Evolutionary conservation across 2,888 invertebrate species (phyloP), one percentile per base, ranked within the genome.

Genomic region (Archips xylosteana): DNA sequence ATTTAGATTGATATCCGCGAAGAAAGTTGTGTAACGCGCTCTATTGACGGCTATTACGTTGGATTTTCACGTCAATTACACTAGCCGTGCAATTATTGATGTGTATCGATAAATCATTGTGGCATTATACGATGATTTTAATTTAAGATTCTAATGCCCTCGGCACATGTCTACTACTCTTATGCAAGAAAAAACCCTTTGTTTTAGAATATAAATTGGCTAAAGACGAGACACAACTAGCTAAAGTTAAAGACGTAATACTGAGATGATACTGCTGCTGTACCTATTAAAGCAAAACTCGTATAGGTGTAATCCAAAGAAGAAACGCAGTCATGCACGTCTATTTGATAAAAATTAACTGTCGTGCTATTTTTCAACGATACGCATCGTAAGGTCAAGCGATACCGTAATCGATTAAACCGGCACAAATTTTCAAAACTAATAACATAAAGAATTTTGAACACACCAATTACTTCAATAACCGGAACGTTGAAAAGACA

Each of bases 71-170:
- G 74, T 72, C 74, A 75, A 76, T 76, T 76, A 74, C 71, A 61
- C 74, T 45, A 70, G 68, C 75, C 70, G 64, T 76, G 74, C 75
- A 76, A 77, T 78, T 77, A 78, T 75, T 75, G 76, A 78, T 76
- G 70, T 68, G 68, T 75, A 74, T 76, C 76, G 70, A 69, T 75
- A 75, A 73, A 75, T 78, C 76, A 78, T 76, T 69, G 73, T 71
- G 57, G 73, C 57, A 61, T 68, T 75, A 70, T 57, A 63, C 67
- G 63, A 71, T 70, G 69, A 75, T 66, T 70, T 76, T 67, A 71
- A 75, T 75, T 71, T 45, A 49, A 74, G 64, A 74, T 74, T 70
- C 23, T 47, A 42, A 10, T 61, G 64, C 68, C 68, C 36, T 32
- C 39, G 63, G 73, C 68, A 68, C 34, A 63, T 39, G 57, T 72